phyloP scores from a whole-genome alignment of 2,113 vertebrate species.

The Acrocephalus arundinaceus region DNA sequence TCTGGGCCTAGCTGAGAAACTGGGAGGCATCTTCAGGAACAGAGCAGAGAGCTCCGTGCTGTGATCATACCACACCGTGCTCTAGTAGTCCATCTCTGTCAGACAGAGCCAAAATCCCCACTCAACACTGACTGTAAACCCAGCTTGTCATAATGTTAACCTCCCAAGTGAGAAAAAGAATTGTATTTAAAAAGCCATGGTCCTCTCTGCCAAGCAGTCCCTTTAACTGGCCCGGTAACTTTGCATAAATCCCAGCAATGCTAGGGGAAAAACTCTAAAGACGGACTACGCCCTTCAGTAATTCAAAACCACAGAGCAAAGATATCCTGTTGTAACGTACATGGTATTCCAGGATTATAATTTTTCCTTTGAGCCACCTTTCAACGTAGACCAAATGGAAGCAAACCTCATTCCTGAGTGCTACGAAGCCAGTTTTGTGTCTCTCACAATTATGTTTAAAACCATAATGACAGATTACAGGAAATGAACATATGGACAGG shows the following conservation, averaged over 20 bases:
- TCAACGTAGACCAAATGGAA: slow-evolving; percentile 38
- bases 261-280: background rate
- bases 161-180: background rate
- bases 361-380: slow-evolving; percentile 53
- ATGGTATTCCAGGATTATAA: slow-evolving; percentile 25
- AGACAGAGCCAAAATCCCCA: background rate
- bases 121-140: background rate
- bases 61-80: background rate
- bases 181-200: rapidly evolving
- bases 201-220: slow-evolving; percentile 20
- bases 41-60: background rate
- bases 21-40: background rate
- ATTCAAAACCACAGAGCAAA: slow-evolving; percentile 53
- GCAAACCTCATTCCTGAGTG: slow-evolving; percentile 20
- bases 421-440: slow-evolving; percentile 45
- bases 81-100: background rate
- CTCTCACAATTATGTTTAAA: slow-evolving; percentile 58
- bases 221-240: background rate
- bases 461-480: slow-evolving; percentile 68
- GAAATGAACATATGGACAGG: slow-evolving; percentile 57
- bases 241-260: slow-evolving; percentile 14
- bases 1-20: background rate
- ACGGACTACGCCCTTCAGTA: slow-evolving; percentile 34
- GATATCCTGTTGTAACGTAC: slow-evolving; percentile 1
- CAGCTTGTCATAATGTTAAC: background rate